Base-by-base conservation (phyloP, 2,888 invertebrate species). In the Trimorus sp. region DNA sequence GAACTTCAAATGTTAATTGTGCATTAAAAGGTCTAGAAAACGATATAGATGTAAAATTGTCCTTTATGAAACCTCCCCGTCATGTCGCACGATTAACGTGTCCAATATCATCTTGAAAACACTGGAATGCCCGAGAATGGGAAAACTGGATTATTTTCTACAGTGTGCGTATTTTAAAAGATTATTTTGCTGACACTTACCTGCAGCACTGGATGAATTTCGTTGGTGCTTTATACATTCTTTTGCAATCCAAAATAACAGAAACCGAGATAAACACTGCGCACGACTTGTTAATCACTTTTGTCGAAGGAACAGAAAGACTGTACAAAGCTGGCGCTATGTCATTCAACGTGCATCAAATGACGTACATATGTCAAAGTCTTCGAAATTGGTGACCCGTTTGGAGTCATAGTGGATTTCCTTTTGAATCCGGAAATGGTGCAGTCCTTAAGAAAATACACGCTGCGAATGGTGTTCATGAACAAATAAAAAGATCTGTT, bases 321-420 rank as follows among this genome's bases (percentile, higher is more conserved):
- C 53, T 82, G 37, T 82, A 82, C 62, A 79, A 69, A 4, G 51
- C 68, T 48, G 48, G 11, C 37, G 63, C 75, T 7, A 80, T 83
- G 80, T 65, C 76, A 2, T 83, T 51, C 36, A 84, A 83, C 69
- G 26, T 84, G 15, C 84, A 84, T 51, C 56, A 78, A 16, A 59
- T 84, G 2, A 26, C 58, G 14, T 83, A 84, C 73, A 40, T 83
- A n/a, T 42, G 40, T 15, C n/a, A 70, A 63, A 77, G 74, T 63
- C 83, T 83, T 6, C 36, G 36, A 48, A 59, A 83, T 56, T 82
- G 71, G 77, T 75, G 81, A 12, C 84, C 83, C n/a, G 14, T 81
- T 11, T 81, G 71, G 71, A 8, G 11, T 9, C 81, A 84, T 40
- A 83, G 66, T 56, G 76, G 79, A 7, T 84, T 83, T 65, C 49